phyloP scores from a whole-genome alignment of 92 coral and sea anemone genomes.

The Pocillopora grandis region DNA sequence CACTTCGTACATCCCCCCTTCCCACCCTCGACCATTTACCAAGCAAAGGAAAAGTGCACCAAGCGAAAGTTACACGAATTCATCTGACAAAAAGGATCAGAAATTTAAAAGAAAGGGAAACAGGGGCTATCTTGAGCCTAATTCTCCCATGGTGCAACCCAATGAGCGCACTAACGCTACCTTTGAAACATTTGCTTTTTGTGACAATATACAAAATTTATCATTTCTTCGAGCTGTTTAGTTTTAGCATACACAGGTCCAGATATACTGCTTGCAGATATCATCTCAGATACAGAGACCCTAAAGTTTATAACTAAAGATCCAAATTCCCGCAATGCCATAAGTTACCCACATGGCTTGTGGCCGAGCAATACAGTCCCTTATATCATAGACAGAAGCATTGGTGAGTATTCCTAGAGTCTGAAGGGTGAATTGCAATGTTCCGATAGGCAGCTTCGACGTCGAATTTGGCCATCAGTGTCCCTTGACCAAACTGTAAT shows the following conservation, averaged over 20 bases:
- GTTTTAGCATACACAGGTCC: constrained; percentile 24
- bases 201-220: neutral
- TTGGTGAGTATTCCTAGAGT: constrained; percentile 21
- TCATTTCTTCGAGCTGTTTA: neutral
- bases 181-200: neutral
- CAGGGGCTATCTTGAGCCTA: too few species aligned
- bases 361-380: constrained; percentile 45
- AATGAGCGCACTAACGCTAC: too few species aligned
- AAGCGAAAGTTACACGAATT: too few species aligned
- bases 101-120: too few species aligned
- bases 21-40: too few species aligned
- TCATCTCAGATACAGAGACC: constrained; percentile 31
- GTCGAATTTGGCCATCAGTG: constrained; percentile 46
- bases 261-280: constrained; percentile 25
- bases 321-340: constrained; percentile 35
- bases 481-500: constrained; percentile 26
- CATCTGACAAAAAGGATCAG: too few species aligned
- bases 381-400: constrained; percentile 23
- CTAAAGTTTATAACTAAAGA: constrained; percentile 29
- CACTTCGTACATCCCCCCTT: too few species aligned
- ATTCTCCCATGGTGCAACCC: too few species aligned
- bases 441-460: constrained; percentile 47
- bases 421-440: constrained; percentile 43
- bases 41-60: too few species aligned
- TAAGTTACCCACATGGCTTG: constrained; percentile 30